Conservation (phyloP, 2,113 vertebrate species). For the Proterorhinus semilunaris region DNA sequence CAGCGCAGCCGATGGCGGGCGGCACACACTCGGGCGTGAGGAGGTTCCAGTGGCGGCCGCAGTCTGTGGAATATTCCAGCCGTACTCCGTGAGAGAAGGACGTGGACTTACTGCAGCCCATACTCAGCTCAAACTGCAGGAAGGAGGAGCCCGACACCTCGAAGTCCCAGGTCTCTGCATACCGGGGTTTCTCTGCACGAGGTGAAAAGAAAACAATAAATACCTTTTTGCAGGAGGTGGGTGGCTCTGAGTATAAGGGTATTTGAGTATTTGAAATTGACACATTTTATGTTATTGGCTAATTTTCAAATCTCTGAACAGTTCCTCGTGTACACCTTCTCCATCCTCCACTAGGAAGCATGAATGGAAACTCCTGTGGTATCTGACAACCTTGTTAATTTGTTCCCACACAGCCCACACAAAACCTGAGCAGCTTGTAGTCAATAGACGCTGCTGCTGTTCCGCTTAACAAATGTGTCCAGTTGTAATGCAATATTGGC, state of each 20-base stretch:
- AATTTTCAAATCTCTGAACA: too few relatives aligned
- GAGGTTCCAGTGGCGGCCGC: conserved; percentile 89
- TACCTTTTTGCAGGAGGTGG: not conserved
- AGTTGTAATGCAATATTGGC: conserved; percentile 63
- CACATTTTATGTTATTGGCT: too few relatives aligned
- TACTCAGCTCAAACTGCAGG: conserved; percentile 94
- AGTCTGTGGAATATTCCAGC: conserved; percentile 92
- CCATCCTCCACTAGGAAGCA: not conserved
- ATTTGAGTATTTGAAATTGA: too few relatives aligned
- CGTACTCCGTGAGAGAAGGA: conserved; percentile 82
- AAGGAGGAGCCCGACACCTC: conserved; percentile 92
- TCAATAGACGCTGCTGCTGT: conserved; percentile 51
- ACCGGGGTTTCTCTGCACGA: conserved; percentile 88
- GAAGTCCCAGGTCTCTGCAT: conserved; percentile 98
- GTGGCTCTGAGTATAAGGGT: too few relatives aligned
- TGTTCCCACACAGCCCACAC: conserved; percentile 9
- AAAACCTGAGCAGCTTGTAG: conserved; percentile 16
- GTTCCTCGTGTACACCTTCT: too few relatives aligned
- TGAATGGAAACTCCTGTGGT: not conserved
- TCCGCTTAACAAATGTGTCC: conserved; percentile 52
- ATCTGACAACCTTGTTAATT: conserved; percentile 14
- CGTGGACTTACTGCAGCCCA: conserved; percentile 95
- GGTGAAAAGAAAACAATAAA: not conserved
- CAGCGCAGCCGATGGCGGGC: conserved; percentile 92
- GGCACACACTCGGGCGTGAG: conserved; percentile 94